These are phyloP conservation scores for Scrobipalpa costella DNA, from an alignment of 2,888 invertebrate genomes.

Conservation along the genomic window DNA sequence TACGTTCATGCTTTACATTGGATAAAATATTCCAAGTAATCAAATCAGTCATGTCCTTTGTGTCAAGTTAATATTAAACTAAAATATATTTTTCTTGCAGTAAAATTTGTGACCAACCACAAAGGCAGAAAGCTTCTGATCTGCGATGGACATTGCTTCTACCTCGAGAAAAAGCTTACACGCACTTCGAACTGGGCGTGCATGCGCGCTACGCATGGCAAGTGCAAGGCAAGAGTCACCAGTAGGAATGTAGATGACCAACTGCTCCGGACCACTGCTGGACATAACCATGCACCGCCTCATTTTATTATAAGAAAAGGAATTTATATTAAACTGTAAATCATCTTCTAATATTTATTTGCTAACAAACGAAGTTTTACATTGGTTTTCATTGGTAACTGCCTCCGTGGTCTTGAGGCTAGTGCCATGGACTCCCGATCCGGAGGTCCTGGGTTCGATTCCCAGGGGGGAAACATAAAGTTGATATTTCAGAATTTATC, in stretches of 20 bases:
- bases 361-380: no score
- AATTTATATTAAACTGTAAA: slow-evolving; percentile 10
- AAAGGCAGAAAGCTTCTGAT: neutral
- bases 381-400: no score
- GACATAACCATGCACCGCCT: slow-evolving; percentile 6
- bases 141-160: neutral
- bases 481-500: no score
- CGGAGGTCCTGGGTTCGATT: no score
- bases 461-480: no score
- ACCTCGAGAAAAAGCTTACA: neutral
- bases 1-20: no score
- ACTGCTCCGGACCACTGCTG: neutral
- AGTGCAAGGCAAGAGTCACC: neutral
- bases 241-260: neutral
- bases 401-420: no score
- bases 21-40: no score
- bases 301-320: slow-evolving; percentile 1
- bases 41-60: no score
- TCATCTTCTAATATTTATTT: neutral
- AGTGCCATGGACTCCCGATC: no score
- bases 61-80: no score
- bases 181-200: neutral
- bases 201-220: neutral
- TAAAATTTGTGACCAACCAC: neutral
- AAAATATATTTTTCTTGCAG: no score